Evolutionary conservation across 2,797 vertebrate species (phyloP).

Genomic region (Phataginus tetradactyla): DNA sequence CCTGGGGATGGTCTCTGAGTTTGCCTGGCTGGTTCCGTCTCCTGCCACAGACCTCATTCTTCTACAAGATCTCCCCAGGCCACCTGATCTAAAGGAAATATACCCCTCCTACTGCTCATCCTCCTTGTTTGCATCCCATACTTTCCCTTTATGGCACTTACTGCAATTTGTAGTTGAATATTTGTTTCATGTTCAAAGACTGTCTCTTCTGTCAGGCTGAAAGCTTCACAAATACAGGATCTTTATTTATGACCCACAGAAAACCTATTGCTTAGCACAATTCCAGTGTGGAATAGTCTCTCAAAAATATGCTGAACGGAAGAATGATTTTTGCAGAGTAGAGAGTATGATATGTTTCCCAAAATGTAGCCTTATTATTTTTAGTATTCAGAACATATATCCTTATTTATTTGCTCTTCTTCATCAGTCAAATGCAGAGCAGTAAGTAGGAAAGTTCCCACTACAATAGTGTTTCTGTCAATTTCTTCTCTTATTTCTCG

Average conservation of each 20-base stretch:
- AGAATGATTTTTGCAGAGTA: constrained; percentile 1
- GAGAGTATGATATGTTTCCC: background rate
- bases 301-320: constrained; percentile 50
- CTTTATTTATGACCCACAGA: constrained; percentile 24
- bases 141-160: background rate
- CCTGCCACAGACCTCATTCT: background rate
- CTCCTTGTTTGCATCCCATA: background rate
- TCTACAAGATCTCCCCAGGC: background rate
- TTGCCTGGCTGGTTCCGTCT: background rate
- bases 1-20: background rate
- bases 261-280: constrained; percentile 21
- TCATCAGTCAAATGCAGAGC: constrained; percentile 51
- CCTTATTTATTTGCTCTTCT: constrained; percentile 58
- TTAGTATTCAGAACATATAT: constrained; percentile 20
- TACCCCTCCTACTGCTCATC: background rate
- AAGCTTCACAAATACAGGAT: background rate
- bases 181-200: background rate
- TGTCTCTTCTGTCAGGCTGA: background rate
- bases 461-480: constrained; percentile 53
- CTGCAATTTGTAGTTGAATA: background rate
- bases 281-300: constrained; percentile 15
- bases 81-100: background rate
- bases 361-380: constrained; percentile 31
- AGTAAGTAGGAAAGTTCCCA: constrained; percentile 18
- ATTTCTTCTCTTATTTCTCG: constrained; percentile 30